A percentile compares a stretch with the other conserved stretches of the same genome.
Conservation (phyloP, 2,888 invertebrate species). For the Entomobrya multifasciata region DNA sequence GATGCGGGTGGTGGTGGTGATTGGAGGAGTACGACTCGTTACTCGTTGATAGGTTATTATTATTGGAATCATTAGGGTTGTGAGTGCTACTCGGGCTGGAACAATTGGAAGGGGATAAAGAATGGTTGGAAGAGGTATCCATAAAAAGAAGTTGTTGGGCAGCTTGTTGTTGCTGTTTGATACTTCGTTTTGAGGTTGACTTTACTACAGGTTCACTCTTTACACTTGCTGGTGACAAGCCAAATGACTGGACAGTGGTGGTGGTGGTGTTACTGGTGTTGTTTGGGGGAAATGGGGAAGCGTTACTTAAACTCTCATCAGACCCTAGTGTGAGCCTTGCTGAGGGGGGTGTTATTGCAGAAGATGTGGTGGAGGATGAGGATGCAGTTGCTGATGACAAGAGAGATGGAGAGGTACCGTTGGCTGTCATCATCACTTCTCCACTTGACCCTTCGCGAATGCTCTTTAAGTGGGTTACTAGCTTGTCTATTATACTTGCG, state of each 20-base stretch:
- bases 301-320: constrained; percentile 59
- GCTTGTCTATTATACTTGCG: constrained; percentile 72
- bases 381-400: constrained; percentile 62
- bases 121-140: constrained; percentile 70
- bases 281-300: constrained; percentile 61
- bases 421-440: constrained; percentile 56
- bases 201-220: constrained; percentile 60
- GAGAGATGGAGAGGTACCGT: constrained; percentile 55
- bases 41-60: constrained; percentile 64
- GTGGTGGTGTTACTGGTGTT: no score
- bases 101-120: constrained; percentile 66
- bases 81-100: constrained; percentile 71
- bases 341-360: constrained; percentile 35
- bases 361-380: constrained; percentile 54
- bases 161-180: constrained; percentile 43
- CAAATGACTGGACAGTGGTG: constrained; percentile 59
- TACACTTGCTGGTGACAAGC: constrained; percentile 60
- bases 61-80: constrained; percentile 72
- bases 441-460: constrained; percentile 57
- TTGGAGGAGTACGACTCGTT: constrained; percentile 54
- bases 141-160: constrained; percentile 57
- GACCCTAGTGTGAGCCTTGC: constrained; percentile 50
- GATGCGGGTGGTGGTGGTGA: constrained; percentile 30
- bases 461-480: constrained; percentile 72
- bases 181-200: constrained; percentile 49